Conservation (phyloP, 2,888 invertebrate genomes). For the Willowsia nigromaculata region DNA sequence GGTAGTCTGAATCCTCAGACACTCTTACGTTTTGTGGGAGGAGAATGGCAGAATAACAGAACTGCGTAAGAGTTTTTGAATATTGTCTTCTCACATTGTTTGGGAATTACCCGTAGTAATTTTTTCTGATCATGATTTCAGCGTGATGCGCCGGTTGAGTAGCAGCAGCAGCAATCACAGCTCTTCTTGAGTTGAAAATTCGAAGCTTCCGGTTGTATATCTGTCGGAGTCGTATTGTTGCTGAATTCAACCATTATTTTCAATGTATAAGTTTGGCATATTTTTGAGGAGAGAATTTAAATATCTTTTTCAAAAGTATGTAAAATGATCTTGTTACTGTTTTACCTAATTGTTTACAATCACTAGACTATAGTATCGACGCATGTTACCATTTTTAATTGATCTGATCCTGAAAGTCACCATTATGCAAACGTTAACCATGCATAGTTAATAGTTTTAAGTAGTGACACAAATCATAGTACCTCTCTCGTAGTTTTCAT, state of each 20-base stretch:
- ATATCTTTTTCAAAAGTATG: background rate
- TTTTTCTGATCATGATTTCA: background rate
- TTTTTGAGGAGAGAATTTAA: background rate
- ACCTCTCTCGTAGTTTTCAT: background rate
- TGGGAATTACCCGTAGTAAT: too few species aligned
- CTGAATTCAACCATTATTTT: background rate
- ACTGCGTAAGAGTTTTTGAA: slow-evolving; percentile 8
- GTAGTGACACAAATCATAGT: background rate
- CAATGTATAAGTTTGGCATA: background rate
- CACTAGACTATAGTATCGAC: background rate
- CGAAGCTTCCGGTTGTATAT: background rate
- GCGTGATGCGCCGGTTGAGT: slow-evolving; percentile 60
- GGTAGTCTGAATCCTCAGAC: slow-evolving; percentile 47
- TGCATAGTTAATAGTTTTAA: background rate
- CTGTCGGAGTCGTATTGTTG: background rate
- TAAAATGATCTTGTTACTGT: background rate
- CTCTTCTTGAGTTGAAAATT: slow-evolving; percentile 24
- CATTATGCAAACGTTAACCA: background rate
- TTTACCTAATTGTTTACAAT: background rate
- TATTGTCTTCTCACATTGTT: too few species aligned
- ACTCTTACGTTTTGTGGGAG: slow-evolving; percentile 22
- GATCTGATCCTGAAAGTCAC: background rate
- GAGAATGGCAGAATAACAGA: slow-evolving; percentile 35
- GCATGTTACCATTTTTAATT: background rate
- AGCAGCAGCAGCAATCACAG: slow-evolving; percentile 65